phyloP scores from a whole-genome alignment of 2,888 invertebrate species.

The Philereme transversata region DNA sequence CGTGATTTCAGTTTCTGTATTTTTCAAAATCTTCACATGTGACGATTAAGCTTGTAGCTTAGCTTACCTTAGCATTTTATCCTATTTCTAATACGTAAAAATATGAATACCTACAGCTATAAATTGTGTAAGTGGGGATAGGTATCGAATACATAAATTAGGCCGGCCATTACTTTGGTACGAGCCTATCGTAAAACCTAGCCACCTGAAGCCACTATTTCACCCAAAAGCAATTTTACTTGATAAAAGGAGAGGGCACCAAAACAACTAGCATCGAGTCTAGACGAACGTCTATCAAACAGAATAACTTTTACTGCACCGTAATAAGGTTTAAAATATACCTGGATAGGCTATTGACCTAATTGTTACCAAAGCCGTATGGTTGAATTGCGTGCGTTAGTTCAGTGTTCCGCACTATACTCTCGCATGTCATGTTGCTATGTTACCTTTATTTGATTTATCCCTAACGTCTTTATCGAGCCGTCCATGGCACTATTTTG shows the following conservation, averaged over 20 bases:
- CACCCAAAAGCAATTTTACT: conserved; percentile 7
- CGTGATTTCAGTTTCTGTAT: too few relatives aligned
- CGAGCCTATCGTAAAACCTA: conserved; percentile 6
- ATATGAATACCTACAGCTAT: background rate
- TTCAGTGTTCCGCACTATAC: conserved; percentile 31
- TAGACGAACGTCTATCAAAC: conserved; percentile 18
- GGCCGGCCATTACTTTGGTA: conserved; percentile 11
- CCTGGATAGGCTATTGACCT: conserved; percentile 39
- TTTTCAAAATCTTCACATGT: too few relatives aligned
- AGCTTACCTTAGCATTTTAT: background rate
- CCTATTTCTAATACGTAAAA: background rate
- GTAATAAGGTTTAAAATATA: conserved; percentile 19
- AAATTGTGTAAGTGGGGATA: background rate
- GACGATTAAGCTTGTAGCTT: too few relatives aligned
- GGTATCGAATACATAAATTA: conserved; percentile 4
- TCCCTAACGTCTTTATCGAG: conserved; percentile 2
- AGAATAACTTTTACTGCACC: conserved; percentile 3
- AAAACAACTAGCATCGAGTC: conserved; percentile 20
- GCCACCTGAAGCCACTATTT: conserved; percentile 14
- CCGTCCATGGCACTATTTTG: background rate
- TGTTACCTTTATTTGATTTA: conserved; percentile 17
- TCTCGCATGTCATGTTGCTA: conserved; percentile 12
- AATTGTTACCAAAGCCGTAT: conserved; percentile 43
- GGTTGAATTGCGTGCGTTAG: conserved; percentile 46
- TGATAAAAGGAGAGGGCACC: conserved; percentile 13